Percentiles rank a stretch among this genome's conserved stretches.
These are phyloP conservation scores for Pogonognathellus flavescens DNA, from an alignment of 1,140 invertebrate species.

Conservation along the genomic window DNA sequence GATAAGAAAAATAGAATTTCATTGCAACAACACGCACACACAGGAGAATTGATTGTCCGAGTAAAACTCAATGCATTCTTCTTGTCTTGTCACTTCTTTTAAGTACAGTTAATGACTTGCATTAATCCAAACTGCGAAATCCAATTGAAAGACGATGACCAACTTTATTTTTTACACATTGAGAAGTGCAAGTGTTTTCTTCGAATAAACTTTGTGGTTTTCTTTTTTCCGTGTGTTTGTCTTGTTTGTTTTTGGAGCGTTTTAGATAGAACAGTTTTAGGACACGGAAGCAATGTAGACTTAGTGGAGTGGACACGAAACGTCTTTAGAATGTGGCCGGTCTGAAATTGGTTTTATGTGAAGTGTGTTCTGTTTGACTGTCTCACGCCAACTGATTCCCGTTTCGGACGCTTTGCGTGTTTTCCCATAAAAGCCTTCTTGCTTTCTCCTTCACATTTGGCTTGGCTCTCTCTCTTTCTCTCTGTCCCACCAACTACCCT, in stretches of 20 bases:
- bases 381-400: constrained; percentile 56
- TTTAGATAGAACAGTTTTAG: no score
- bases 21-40: no score
- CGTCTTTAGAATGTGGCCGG: neutral
- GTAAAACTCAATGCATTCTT: no score
- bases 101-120: no score
- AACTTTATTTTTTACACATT: no score
- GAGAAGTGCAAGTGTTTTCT: neutral
- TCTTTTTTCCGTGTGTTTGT: neutral
- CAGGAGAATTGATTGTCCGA: no score
- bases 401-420: constrained; percentile 56
- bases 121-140: no score
- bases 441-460: neutral
- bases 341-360: constrained; percentile 26
- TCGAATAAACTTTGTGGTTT: neutral
- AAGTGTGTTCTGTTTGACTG: constrained; percentile 54
- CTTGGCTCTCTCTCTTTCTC: neutral
- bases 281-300: neutral
- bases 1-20: no score
- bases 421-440: constrained; percentile 12
- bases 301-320: neutral
- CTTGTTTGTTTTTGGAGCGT: no score
- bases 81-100: no score
- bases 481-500: neutral
- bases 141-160: no score